These are phyloP conservation scores for Sarcophaga caerulescens DNA, from an alignment of 2,888 invertebrate species.

Conservation along the genomic window DNA sequence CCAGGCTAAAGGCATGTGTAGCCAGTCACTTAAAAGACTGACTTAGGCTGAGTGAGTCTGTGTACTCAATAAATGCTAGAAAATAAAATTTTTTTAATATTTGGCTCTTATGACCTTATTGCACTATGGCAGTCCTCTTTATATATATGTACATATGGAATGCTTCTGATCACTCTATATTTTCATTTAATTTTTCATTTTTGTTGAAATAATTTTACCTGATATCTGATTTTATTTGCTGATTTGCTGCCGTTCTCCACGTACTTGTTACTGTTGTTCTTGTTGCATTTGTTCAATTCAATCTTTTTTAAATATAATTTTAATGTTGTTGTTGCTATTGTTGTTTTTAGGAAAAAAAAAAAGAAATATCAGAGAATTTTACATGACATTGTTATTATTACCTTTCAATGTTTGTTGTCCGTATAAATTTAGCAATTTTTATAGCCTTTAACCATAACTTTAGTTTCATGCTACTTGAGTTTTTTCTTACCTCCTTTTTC, in stretches of 20 bases:
- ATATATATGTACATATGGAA: no score
- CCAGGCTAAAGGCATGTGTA: no score
- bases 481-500: not conserved
- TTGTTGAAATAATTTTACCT: slow-evolving; percentile 7
- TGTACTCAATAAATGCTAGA: no score
- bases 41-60: no score
- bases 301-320: not conserved
- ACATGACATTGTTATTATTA: slow-evolving; percentile 67
- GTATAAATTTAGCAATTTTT: slow-evolving; percentile 65
- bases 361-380: slow-evolving; percentile 37
- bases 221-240: not conserved
- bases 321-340: not conserved
- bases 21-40: no score
- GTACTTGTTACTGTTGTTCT: slow-evolving; percentile 4
- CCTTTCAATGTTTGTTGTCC: slow-evolving; percentile 60
- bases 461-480: slow-evolving; percentile 66
- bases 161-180: no score
- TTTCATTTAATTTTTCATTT: not conserved
- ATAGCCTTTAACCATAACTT: slow-evolving; percentile 67
- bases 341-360: slow-evolving; percentile 4
- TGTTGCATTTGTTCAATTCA: slow-evolving; percentile 21
- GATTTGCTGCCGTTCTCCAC: slow-evolving; percentile 7
- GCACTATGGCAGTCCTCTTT: no score
- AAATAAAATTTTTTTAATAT: no score
- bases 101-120: no score